phyloP scores from a whole-genome alignment of 2,797 vertebrate genomes.

The Bradypus variegatus region DNA sequence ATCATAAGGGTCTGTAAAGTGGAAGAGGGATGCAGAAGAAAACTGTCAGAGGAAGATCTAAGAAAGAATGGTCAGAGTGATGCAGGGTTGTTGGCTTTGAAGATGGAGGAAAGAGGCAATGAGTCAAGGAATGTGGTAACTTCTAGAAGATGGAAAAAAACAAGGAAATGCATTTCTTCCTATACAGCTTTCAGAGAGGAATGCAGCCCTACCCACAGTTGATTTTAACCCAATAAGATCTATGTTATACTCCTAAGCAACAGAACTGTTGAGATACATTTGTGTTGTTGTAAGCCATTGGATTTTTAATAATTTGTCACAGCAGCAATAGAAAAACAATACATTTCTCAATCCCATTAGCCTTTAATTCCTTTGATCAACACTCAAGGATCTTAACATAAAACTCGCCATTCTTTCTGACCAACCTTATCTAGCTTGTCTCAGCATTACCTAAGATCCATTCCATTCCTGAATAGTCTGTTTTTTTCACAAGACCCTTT shows the following conservation, averaged over 20 bases:
- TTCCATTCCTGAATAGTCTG: background rate
- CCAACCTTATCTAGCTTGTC: background rate
- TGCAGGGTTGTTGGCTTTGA: background rate
- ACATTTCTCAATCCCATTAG: background rate
- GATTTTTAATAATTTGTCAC: background rate
- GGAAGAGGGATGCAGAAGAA: background rate
- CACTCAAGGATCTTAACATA: background rate
- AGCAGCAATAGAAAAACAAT: background rate
- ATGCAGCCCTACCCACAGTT: background rate
- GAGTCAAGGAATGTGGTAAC: background rate
- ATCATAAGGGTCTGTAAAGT: background rate
- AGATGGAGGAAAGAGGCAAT: background rate
- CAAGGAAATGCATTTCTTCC: background rate
- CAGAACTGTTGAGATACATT: background rate
- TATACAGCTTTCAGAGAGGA: background rate
- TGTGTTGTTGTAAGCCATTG: background rate
- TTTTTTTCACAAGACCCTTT: background rate
- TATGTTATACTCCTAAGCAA: background rate
- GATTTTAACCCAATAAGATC: background rate
- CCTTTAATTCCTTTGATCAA: background rate
- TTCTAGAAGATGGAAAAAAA: background rate
- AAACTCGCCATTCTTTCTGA: background rate
- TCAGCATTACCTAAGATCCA: background rate
- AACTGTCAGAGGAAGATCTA: background rate
- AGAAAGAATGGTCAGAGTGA: background rate